These are phyloP conservation scores for Trichopria drosophilae DNA, from an alignment of 2,888 invertebrate genomes.

Conservation along the genomic window DNA sequence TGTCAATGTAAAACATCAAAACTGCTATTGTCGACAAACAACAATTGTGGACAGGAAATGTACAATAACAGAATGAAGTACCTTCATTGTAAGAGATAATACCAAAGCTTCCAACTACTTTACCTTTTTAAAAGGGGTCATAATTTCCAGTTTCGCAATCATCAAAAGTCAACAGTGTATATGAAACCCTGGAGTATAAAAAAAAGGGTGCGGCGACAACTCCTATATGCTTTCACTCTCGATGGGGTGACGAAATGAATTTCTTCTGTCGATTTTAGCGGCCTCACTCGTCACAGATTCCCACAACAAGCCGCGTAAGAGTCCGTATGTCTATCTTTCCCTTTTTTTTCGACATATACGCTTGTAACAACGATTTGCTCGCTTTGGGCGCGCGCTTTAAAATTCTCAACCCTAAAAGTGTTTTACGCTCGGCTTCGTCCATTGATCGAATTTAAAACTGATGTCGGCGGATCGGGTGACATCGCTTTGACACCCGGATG, in stretches of 20 bases:
- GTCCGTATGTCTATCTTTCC: conserved; percentile 42
- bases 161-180: too few species aligned
- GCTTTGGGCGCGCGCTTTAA: conserved; percentile 46
- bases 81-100: too few species aligned
- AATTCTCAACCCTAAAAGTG: conserved; percentile 58
- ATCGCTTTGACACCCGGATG: conserved; percentile 58
- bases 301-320: conserved; percentile 34
- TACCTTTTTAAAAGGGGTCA: too few species aligned
- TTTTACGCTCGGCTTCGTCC: conserved; percentile 57
- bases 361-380: conserved; percentile 32
- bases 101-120: too few species aligned
- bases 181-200: too few species aligned
- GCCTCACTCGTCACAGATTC: conserved; percentile 27
- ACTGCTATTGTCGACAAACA: too few species aligned
- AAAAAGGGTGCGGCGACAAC: too few species aligned
- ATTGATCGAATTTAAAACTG: conserved; percentile 59
- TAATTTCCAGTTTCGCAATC: too few species aligned
- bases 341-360: conserved; percentile 14
- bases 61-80: too few species aligned
- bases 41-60: too few species aligned
- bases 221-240: too few species aligned
- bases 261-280: conserved; percentile 23
- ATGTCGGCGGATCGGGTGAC: conserved; percentile 52
- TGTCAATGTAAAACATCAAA: too few species aligned
- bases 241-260: conserved; percentile 34